Conservation (phyloP, 2,888 invertebrate genomes). For the Drosophila fungiperda region DNA sequence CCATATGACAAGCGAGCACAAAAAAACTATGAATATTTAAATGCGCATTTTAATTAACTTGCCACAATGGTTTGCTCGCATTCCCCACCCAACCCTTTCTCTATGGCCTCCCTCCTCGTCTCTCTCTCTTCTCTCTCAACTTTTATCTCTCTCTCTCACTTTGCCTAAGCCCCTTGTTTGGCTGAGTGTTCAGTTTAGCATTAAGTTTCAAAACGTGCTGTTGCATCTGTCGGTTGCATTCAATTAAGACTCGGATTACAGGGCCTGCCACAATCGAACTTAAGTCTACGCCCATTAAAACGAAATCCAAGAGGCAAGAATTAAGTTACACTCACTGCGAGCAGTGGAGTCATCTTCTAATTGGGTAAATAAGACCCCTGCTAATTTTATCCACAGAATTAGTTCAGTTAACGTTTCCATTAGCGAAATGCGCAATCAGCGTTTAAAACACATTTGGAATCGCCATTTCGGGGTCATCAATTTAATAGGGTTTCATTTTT, state of each 20-base stretch:
- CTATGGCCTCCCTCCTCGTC: no score
- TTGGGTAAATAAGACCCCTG: not conserved
- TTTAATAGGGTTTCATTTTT: constrained; percentile 3
- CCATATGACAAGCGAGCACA: constrained; percentile 58
- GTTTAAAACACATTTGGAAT: not conserved
- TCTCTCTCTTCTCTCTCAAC: not conserved
- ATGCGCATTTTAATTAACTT: constrained; percentile 75
- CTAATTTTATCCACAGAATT: not conserved
- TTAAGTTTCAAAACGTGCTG: not conserved
- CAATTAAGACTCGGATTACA: constrained; percentile 45
- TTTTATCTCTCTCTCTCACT: no score
- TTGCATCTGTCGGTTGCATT: constrained; percentile 15
- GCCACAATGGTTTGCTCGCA: constrained; percentile 38
- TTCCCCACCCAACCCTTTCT: not conserved
- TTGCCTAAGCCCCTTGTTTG: not conserved
- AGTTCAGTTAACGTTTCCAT: not conserved
- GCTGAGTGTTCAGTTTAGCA: not conserved
- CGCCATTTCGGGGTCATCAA: constrained; percentile 1
- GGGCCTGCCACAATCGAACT: constrained; percentile 29
- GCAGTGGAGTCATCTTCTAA: constrained; percentile 9
- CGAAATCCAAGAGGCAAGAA: constrained; percentile 26
- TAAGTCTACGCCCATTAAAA: constrained; percentile 52
- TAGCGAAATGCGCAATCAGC: not conserved
- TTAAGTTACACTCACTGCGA: constrained; percentile 19
- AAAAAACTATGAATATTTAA: constrained; percentile 75